These are phyloP conservation scores for Euglossa dilemma DNA, from an alignment of 1,140 invertebrate genomes.

Conservation along the genomic window DNA sequence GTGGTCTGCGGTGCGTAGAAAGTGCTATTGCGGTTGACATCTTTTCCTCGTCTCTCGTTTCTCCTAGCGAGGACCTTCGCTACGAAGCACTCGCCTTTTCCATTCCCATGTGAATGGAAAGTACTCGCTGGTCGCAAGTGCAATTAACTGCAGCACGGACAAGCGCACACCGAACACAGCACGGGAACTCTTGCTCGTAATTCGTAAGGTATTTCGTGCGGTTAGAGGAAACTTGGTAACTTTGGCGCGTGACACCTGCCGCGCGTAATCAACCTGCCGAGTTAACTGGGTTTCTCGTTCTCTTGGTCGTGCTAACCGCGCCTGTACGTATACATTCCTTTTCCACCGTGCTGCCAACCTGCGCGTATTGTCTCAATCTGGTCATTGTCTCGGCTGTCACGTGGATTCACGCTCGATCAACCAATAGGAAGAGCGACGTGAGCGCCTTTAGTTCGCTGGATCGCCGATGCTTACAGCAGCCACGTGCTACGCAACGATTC, in stretches of 20 bases:
- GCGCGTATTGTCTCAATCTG: slow-evolving; percentile 63
- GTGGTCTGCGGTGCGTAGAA: slow-evolving; percentile 39
- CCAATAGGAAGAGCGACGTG: slow-evolving; percentile 47
- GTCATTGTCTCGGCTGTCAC: slow-evolving; percentile 25
- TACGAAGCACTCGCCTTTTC: neutral
- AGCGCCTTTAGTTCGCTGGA: neutral
- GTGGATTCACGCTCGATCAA: slow-evolving; percentile 52
- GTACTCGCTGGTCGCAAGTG: slow-evolving; percentile 49
- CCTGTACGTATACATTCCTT: slow-evolving; percentile 9
- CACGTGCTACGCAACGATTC: neutral
- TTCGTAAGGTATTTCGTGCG: slow-evolving; percentile 66
- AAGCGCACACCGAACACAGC: slow-evolving; percentile 22
- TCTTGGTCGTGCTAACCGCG: slow-evolving; percentile 31
- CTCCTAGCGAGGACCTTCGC: neutral
- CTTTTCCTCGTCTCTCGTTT: slow-evolving; percentile 10
- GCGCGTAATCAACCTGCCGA: slow-evolving; percentile 69
- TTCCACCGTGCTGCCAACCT: slow-evolving; percentile 31
- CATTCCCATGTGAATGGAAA: slow-evolving; percentile 32
- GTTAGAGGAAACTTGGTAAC: slow-evolving; percentile 64
- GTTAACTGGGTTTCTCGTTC: slow-evolving; percentile 68
- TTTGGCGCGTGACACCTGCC: slow-evolving; percentile 70
- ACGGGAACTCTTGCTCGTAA: slow-evolving; percentile 60
- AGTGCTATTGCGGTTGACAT: slow-evolving; percentile 45
- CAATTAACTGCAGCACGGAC: slow-evolving; percentile 62
- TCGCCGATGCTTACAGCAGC: neutral